These are phyloP conservation scores for Tangara arthus DNA, from an alignment of 2,797 vertebrate species.

Conservation along the genomic window DNA sequence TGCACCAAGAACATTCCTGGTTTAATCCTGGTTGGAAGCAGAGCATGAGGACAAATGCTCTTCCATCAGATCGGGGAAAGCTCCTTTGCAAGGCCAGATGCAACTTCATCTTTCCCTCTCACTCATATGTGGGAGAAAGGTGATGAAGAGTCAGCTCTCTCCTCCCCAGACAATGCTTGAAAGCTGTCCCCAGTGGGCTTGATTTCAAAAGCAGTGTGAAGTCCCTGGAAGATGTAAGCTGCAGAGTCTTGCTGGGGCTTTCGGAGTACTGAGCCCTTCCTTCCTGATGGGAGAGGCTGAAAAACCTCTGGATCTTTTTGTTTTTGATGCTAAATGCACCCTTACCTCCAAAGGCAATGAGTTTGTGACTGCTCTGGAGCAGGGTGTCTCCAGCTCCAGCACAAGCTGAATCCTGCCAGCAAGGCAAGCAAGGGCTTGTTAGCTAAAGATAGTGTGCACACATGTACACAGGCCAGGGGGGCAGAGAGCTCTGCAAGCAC, in stretches of 20 bases:
- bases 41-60: neutral
- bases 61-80: neutral
- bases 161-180: neutral
- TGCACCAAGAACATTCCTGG: neutral
- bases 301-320: neutral
- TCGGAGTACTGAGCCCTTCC: neutral
- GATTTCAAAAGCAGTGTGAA: neutral
- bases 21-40: neutral
- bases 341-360: neutral
- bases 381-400: neutral
- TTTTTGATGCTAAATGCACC: neutral
- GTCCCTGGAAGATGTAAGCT: neutral
- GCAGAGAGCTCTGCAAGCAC: neutral
- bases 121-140: neutral
- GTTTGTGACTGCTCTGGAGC: neutral
- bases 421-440: conserved; percentile 30
- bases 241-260: neutral
- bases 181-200: neutral
- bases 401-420: neutral
- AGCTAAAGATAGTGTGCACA: neutral
- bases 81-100: neutral
- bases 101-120: neutral
- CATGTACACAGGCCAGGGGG: neutral
- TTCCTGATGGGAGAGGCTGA: neutral
- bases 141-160: neutral